Conservation (phyloP, 1,140 invertebrate species). For the Drosophila kepulauana region DNA sequence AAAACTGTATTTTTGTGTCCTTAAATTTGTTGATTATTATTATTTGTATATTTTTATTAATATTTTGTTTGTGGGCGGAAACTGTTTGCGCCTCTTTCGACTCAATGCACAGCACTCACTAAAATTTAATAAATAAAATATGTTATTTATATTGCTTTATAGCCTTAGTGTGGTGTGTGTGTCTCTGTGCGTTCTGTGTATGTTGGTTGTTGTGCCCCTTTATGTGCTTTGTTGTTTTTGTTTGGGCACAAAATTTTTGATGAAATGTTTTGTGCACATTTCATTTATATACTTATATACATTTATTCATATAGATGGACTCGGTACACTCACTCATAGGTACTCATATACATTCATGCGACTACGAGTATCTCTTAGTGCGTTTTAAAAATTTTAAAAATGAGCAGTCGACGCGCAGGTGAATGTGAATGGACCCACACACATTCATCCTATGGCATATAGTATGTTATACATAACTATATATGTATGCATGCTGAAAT, state of each 20-base stretch:
- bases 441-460: constrained; percentile 3
- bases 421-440: constrained; percentile 13
- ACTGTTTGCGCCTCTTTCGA: constrained; percentile 69
- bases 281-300: constrained; percentile 59
- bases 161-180: constrained; percentile 44
- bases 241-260: constrained; percentile 67
- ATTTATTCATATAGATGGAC: constrained; percentile 9
- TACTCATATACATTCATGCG: constrained; percentile 23
- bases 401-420: constrained; percentile 48
- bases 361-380: constrained; percentile 32
- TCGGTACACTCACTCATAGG: not conserved
- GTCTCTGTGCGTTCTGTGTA: constrained; percentile 33
- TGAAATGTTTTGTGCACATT: constrained; percentile 77
- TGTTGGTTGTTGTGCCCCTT: constrained; percentile 36
- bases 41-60: constrained; percentile 24
- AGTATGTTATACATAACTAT: not conserved
- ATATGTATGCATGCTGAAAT: not conserved
- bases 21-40: constrained; percentile 11
- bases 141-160: constrained; percentile 80
- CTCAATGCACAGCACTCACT: constrained; percentile 79
- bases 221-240: constrained; percentile 73
- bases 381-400: constrained; percentile 70
- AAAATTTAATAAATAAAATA: constrained; percentile 83
- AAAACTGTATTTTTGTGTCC: constrained; percentile 19
- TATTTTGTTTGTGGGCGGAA: constrained; percentile 43